Percentiles rank a stretch among this genome's conserved stretches.
Evolutionary conservation across 2,797 vertebrate genomes (phyloP).

Genomic region (Megalops cyprinoides): DNA sequence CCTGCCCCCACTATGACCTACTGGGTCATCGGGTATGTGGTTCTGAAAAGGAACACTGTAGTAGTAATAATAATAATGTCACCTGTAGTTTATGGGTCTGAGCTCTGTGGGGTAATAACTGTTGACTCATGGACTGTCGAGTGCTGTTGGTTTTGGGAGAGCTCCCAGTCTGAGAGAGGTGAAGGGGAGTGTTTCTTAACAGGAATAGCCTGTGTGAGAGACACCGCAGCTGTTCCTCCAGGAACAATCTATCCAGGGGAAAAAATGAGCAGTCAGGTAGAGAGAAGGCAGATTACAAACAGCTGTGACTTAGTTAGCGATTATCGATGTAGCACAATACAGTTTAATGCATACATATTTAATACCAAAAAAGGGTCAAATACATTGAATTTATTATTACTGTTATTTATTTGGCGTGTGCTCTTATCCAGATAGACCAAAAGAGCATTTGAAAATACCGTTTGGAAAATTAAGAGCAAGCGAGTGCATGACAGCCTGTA

Average conservation of each 20-base stretch:
- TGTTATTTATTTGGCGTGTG: neutral
- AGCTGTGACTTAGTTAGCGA: constrained; percentile 11
- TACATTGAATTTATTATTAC: neutral
- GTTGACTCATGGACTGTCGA: neutral
- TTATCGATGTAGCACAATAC: neutral
- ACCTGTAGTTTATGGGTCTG: neutral
- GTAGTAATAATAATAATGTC: neutral
- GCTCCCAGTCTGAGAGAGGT: neutral
- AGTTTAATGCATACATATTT: neutral
- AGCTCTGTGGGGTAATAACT: constrained; percentile 4
- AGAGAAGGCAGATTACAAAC: constrained; percentile 14
- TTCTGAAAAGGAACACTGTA: neutral
- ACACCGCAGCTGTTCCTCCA: neutral
- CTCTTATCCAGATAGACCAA: neutral
- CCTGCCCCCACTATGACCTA: constrained; percentile 88
- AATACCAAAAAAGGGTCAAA: neutral
- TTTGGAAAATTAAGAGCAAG: neutral
- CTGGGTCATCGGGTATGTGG: constrained; percentile 94
- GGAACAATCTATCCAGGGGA: constrained; percentile 4
- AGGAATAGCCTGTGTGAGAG: constrained; percentile 14
- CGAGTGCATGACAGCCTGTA: neutral
- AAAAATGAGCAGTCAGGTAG: neutral
- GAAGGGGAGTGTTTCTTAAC: neutral
- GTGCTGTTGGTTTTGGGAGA: constrained; percentile 17
- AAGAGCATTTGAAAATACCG: too few species aligned